Conservation (phyloP, 2,113 vertebrate genomes). For the Poeciliopsis turrubarensis region DNA sequence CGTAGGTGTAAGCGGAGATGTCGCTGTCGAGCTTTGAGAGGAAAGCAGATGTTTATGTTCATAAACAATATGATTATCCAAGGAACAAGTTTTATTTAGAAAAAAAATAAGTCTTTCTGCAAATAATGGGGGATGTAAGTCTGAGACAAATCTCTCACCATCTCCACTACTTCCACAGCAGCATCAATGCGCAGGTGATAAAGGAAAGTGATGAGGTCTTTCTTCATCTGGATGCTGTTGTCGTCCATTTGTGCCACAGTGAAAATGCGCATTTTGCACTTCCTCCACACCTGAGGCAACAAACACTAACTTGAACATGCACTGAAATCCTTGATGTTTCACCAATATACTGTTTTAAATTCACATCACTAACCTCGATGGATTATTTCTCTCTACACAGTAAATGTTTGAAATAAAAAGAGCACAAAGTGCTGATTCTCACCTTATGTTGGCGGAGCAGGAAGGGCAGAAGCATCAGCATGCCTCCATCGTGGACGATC, state of each 20-base stretch:
- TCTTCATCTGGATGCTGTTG: constrained; percentile 99
- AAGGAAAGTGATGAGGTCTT: constrained; percentile 94
- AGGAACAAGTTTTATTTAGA: background rate
- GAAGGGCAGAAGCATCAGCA: constrained; percentile 99
- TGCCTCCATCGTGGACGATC: constrained; percentile 96
- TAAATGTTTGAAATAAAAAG: background rate
- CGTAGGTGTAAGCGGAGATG: constrained; percentile 97
- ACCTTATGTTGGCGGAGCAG: constrained; percentile 98
- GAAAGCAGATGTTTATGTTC: background rate
- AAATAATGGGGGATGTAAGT: background rate
- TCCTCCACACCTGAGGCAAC: constrained; percentile 91
- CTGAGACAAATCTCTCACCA: constrained; percentile 83
- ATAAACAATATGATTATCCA: background rate
- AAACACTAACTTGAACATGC: constrained; percentile 11
- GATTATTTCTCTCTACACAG: background rate
- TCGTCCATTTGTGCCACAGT: constrained; percentile 98
- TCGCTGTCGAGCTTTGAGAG: constrained; percentile 88
- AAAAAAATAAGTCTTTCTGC: no score
- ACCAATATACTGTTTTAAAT: background rate
- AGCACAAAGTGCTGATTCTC: background rate
- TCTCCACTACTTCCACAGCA: constrained; percentile 96
- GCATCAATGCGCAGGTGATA: constrained; percentile 95
- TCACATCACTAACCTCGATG: background rate
- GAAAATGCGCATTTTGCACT: constrained; percentile 99
- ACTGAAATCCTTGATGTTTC: background rate